Percentiles rank a stretch among this genome's conserved stretches.
Evolutionary conservation across 2,888 invertebrate species (phyloP).

Genomic region (Invenusta paracnida): DNA sequence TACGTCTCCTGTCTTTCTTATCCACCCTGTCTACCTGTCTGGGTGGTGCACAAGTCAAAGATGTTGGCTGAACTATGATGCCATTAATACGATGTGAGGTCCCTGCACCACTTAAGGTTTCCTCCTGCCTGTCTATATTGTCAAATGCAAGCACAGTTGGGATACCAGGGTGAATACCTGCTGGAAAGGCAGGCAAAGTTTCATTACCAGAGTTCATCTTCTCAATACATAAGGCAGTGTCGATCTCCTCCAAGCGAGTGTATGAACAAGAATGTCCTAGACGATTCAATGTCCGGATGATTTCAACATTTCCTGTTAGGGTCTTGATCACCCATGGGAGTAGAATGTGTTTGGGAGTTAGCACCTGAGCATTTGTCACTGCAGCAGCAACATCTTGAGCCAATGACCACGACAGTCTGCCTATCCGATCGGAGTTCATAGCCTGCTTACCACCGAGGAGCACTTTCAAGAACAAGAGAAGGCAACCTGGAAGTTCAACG

Average conservation of each 20-base stretch:
- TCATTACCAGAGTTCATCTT: conserved; percentile 1
- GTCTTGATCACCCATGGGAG: neutral
- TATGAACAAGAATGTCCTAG: neutral
- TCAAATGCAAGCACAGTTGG: conserved; percentile 1
- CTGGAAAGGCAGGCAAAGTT: neutral
- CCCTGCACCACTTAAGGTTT: neutral
- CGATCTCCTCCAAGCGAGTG: neutral
- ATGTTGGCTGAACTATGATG: neutral
- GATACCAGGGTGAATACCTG: neutral
- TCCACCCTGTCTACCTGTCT: neutral
- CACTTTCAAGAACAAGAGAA: neutral
- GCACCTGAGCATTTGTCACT: neutral
- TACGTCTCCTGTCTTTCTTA: neutral
- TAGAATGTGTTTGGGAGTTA: neutral
- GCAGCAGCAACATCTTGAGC: conserved; percentile 1
- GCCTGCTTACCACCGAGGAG: neutral
- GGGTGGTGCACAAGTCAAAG: neutral
- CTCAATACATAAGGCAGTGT: neutral
- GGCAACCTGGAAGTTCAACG: conserved; percentile 1
- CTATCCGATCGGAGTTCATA: neutral
- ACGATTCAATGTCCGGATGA: neutral
- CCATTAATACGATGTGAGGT: neutral
- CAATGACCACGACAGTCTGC: neutral
- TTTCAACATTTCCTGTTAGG: neutral
- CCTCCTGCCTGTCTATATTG: neutral